Conservation (phyloP, 2,888 invertebrate species). For the Meta bourneti region DNA sequence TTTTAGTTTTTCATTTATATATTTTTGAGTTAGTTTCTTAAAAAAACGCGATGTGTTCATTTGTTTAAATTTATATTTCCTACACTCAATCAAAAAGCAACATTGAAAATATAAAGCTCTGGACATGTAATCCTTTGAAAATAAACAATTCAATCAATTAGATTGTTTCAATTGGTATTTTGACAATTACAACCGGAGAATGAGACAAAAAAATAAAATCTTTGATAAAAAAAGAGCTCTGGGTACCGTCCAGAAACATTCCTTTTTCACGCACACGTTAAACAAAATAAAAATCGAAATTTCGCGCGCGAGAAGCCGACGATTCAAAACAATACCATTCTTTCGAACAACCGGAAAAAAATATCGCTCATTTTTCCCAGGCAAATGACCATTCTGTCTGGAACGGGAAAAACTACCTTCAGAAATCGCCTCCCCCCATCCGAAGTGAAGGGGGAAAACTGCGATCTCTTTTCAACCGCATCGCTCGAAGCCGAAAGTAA, state of each 20-base stretch:
- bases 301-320: background rate
- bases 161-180: too few relatives aligned
- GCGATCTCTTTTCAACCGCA: conserved; percentile 23
- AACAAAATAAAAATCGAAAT: background rate
- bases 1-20: too few relatives aligned
- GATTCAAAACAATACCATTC: background rate
- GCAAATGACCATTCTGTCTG: conserved; percentile 32
- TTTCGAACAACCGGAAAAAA: conserved; percentile 8
- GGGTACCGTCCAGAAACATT: background rate
- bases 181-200: too few relatives aligned
- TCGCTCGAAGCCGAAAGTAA: background rate
- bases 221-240: too few relatives aligned
- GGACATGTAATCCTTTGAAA: too few relatives aligned
- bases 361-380: background rate
- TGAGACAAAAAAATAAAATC: too few relatives aligned
- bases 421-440: background rate
- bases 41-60: too few relatives aligned
- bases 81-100: too few relatives aligned
- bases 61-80: too few relatives aligned
- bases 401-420: conserved; percentile 45
- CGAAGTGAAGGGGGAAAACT: background rate
- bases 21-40: too few relatives aligned
- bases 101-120: too few relatives aligned
- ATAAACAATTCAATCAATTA: too few relatives aligned
- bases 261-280: background rate